Evolutionary conservation across 2,888 invertebrate species (phyloP), one percentile per base, ranked within the genome.

Genomic region (Mycogona germanica): DNA sequence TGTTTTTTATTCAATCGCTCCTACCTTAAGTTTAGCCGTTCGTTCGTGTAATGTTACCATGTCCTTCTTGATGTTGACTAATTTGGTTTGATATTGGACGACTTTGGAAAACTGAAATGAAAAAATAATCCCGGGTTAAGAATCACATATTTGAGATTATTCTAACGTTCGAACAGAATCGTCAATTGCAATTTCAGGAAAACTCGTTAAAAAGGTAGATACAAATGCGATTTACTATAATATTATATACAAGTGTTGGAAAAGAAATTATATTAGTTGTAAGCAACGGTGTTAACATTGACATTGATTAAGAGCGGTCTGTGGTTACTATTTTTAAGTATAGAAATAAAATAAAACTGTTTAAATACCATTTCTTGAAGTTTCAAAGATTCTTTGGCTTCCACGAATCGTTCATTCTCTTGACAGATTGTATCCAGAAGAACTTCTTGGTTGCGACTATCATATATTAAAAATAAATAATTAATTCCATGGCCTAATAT

Each of bases 351-450:
- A n/a, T n/a, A n/a, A 28, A 17, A 41, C 21, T 9, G 14, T 41
- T 23, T 21, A 2, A 7, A 26, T 38, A 67, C 67, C 45, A 63
- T 64, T 25, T 65, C 63, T 26, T 58, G 58, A 2, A 69, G 47
- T 21, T 49, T 50, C 29, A 54, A 49, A 21, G 49, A 17, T 35
- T 38, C 55, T 17, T 54, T 37, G 5, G 50, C 54, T 12, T 68
- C 67, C 19, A 48, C 44, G 58, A 68, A 67, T 58, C 67, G 67
- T 25, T 62, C 54, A 56, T 66, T 68, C 60, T 70, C 69, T 55
- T 68, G 68, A 57, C 66, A 64, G 25, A 69, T 58, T 17, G 68
- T 67, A 57, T 70, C 69, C 28, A 67, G 64, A 12, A 69, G 61
- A 30, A 69, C 64, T 42, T 60, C 64, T 57, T 70, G 69, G 47